These are phyloP conservation scores for Echinarachnius parma DNA, from an alignment of 53 echinoderm and acorn worm genomes.

Conservation along the genomic window DNA sequence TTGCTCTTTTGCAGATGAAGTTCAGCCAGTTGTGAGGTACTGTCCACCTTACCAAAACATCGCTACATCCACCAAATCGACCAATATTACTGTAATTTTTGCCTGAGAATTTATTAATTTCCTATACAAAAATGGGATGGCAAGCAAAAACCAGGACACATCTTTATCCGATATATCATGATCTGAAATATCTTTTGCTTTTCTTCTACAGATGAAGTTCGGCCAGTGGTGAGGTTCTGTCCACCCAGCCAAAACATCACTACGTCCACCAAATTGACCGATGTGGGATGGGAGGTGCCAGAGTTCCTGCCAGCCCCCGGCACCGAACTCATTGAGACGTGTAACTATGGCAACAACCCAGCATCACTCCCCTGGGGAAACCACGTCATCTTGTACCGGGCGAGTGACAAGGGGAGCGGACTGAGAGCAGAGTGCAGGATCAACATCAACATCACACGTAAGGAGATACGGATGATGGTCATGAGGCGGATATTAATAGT, in stretches of 20 bases:
- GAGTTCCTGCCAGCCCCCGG: slow-evolving; percentile 2
- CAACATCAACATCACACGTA: slow-evolving; percentile 49
- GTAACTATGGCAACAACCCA: slow-evolving; percentile 25
- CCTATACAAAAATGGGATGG: too few relatives aligned
- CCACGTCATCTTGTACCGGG: slow-evolving; percentile 41
- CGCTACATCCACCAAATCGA: too few relatives aligned
- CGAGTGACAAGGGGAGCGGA: slow-evolving; percentile 39
- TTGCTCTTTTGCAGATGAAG: too few relatives aligned
- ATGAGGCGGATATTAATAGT: too few relatives aligned
- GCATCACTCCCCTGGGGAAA: slow-evolving; percentile 37
- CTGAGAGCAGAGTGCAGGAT: slow-evolving; percentile 54
- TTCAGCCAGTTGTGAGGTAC: too few relatives aligned
- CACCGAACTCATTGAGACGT: slow-evolving; percentile 7
- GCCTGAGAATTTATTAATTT: too few relatives aligned
- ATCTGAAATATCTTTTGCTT: neutral
- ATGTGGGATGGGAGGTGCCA: slow-evolving; percentile 17
- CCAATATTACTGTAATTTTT: too few relatives aligned
- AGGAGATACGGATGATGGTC: too few relatives aligned
- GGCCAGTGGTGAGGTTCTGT: slow-evolving; percentile 23
- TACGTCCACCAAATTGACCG: slow-evolving; percentile 11
- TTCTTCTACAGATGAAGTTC: slow-evolving; percentile 5
- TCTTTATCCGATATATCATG: too few relatives aligned
- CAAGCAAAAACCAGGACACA: too few relatives aligned
- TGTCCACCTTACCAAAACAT: too few relatives aligned
- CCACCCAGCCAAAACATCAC: slow-evolving; percentile 39